Base-by-base conservation (phyloP, 2,113 vertebrate genomes). In the Cardinalis cardinalis region DNA sequence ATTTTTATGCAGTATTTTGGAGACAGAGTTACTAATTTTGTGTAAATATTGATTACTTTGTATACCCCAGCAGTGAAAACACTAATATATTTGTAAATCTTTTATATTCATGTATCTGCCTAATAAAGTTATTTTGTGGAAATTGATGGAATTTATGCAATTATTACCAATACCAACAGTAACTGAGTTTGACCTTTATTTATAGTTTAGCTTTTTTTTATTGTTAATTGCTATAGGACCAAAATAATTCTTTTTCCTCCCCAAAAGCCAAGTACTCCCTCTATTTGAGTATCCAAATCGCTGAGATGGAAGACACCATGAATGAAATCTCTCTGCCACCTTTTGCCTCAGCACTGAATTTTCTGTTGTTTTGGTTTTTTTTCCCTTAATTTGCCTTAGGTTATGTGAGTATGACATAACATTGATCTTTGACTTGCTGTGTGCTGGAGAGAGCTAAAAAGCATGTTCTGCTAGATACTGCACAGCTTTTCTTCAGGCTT, bases 1-100 rank as follows among this genome's bases (percentile, higher is more conserved):
- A 98, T 99, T 94, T 99, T 99, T 95, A 97, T 98, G 93, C 98
- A 99, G 68, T 99, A 99, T 97, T 99, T 99, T 98, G 98, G 98
- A 91, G 98, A 98, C 70, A 98, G 97, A 97, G 90, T 98, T 93
- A 97, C 97, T 87, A 97, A 93, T 86, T 86, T 84, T 97, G 59
- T 98, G 96, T 96, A 94, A 70, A 78, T 87, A 20, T 55, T 82
- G 40, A 38, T 59, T 55, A 28, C 74, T 77, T 92, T 87, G 61
- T 86, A 26, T 90, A 69, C 81, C 90, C 65, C 70, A 84, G 73
- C 48, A 24, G 63, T 96, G 82, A 53, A 91, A 96, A 92, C 68
- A 87, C 75, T 95, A 89, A 95, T 95, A 92, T 95, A 91, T 94
- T 94, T 97, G 87, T 95, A 95, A 92, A 60, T 83, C 16, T 97